These are phyloP conservation scores for Halichoerus grypus DNA, from an alignment of 2,113 vertebrate species.

Conservation along the genomic window DNA sequence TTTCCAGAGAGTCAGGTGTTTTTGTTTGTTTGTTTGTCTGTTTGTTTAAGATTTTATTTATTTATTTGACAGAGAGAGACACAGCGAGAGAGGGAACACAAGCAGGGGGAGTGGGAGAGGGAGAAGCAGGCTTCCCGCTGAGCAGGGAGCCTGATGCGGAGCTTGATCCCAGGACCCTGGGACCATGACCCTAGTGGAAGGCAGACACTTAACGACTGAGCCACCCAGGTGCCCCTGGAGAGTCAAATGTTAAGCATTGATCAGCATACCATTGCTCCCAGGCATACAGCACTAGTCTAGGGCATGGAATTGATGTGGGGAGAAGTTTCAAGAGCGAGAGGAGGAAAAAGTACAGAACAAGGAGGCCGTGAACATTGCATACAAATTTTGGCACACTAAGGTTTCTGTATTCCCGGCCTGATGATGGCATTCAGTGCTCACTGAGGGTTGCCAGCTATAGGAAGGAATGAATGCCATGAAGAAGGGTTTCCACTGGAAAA, in stretches of 20 bases:
- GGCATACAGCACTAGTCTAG: rapidly evolving
- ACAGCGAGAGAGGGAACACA: no score
- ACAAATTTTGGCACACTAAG: neutral
- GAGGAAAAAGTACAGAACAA: neutral
- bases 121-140: no score
- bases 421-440: neutral
- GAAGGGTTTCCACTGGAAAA: neutral
- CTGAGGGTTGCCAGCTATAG: neutral
- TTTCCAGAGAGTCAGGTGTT: neutral
- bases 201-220: no score
- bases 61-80: no score
- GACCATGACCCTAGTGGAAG: no score
- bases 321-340: neutral
- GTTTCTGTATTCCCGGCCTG: neutral
- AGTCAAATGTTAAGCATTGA: neutral
- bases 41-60: no score
- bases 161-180: no score
- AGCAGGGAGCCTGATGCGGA: no score
- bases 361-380: neutral
- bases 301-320: neutral
- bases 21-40: no score
- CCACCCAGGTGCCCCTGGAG: no score
- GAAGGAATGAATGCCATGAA: neutral
- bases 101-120: no score
- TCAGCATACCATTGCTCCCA: neutral